Base-by-base conservation (phyloP, 1,140 invertebrate genomes). In the Oppia nitens region DNA sequence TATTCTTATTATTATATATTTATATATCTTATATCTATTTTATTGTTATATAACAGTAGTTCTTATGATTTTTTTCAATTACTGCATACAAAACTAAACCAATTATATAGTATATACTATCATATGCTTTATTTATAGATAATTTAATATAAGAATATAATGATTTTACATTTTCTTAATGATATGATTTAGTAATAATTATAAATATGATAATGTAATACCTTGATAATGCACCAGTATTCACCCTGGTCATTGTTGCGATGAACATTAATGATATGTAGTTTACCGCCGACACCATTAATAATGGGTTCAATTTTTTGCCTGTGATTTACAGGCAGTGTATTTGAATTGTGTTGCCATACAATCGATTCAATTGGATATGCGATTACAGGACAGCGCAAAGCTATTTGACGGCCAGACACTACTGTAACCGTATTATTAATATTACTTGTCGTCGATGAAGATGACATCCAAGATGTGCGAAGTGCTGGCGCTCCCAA, bases 151-250 rank as follows among this genome's bases (percentile, higher is more conserved):
- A n/a, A n/a, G n/a, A n/a, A n/a, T n/a, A n/a, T n/a, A n/a, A n/a
- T n/a, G n/a, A n/a, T n/a, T n/a, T n/a, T n/a, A n/a, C n/a, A n/a
- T n/a, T n/a, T n/a, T n/a, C n/a, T n/a, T n/a, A n/a, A n/a, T n/a
- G n/a, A n/a, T n/a, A n/a, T n/a, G n/a, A n/a, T n/a, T n/a, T n/a
- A n/a, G n/a, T n/a, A n/a, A n/a, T n/a, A n/a, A n/a, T n/a, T n/a
- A 40, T 40, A 40, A 17, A 40, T 40, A 40, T 9, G 32, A 9
- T 40, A 6, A 40, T 9, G 17, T 17, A 83, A 78, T 72, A 90
- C 93, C 66, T 83, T 83, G 12, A 88, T 91, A 3, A 90, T 86
- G 71, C 92, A 97, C 0, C 84, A 90, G 73, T 97, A 97, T 1
- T 84, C 85, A 1, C 91, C 91, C 69, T 93, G 87, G 73, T 96